A percentile compares a stretch with the other conserved stretches of the same genome.
phyloP scores from a whole-genome alignment of 2,888 invertebrate genomes.

The Flexamia atlantica region DNA sequence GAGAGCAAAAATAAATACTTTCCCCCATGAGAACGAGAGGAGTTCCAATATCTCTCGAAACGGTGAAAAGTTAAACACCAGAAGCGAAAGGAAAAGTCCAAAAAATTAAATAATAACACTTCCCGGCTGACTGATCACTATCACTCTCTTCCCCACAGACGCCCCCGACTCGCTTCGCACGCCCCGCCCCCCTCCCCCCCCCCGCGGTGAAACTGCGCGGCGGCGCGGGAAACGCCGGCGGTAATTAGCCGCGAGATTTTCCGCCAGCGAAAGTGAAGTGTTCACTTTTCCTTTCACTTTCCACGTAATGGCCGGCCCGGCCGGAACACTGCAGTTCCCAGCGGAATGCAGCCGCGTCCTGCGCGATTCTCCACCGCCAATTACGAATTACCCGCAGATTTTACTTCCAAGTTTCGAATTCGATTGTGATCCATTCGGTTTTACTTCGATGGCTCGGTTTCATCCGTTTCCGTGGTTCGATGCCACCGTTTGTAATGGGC shows the following conservation, averaged over 20 bases:
- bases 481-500: too few relatives aligned
- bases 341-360: neutral
- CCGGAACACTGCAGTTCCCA: slow-evolving; percentile 44
- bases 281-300: slow-evolving; percentile 49
- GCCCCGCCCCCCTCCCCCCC: slow-evolving; percentile 66
- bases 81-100: too few relatives aligned
- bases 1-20: too few relatives aligned
- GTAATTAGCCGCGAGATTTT: slow-evolving; percentile 49
- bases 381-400: too few relatives aligned
- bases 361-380: neutral
- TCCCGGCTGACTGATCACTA: neutral
- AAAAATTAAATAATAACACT: too few relatives aligned
- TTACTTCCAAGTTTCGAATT: too few relatives aligned
- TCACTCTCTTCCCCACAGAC: neutral
- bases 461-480: too few relatives aligned
- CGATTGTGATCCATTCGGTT: too few relatives aligned
- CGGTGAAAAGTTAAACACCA: too few relatives aligned
- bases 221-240: neutral
- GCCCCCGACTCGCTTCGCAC: neutral
- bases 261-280: slow-evolving; percentile 28
- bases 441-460: too few relatives aligned
- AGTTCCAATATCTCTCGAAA: too few relatives aligned
- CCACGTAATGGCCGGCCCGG: neutral
- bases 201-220: neutral
- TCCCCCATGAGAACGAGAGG: too few relatives aligned